These are phyloP conservation scores for Anthophora plumipes DNA, from an alignment of 2,888 invertebrate genomes.

Conservation along the genomic window DNA sequence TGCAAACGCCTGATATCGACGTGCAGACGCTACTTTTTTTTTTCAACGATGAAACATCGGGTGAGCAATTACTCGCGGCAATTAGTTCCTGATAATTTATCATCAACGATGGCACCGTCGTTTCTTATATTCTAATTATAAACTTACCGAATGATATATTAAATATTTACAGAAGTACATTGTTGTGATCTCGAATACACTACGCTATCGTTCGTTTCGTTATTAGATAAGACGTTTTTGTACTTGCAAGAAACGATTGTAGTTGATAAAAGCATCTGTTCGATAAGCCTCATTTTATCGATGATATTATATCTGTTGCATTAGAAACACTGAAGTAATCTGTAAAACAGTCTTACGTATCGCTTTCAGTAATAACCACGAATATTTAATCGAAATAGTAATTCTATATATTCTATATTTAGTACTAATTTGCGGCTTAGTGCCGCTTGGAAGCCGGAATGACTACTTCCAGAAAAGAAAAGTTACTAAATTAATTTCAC, in stretches of 20 bases:
- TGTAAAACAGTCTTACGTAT: no score
- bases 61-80: slow-evolving; percentile 6
- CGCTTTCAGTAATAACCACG: no score
- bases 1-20: neutral
- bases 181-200: neutral
- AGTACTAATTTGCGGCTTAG: no score
- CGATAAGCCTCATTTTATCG: no score
- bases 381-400: no score
- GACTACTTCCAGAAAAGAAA: no score
- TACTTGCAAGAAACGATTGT: neutral
- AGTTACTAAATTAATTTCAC: no score
- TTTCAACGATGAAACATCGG: slow-evolving; percentile 4
- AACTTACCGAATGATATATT: neutral
- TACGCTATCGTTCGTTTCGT: neutral
- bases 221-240: neutral
- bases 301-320: no score
- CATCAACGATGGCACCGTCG: slow-evolving; percentile 1
- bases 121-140: slow-evolving; percentile 2
- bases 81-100: slow-evolving; percentile 6
- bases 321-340: no score
- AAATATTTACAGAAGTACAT: neutral
- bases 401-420: no score
- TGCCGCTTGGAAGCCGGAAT: no score
- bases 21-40: neutral
- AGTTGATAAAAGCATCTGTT: neutral